A percentile compares a stretch with the other conserved stretches of the same genome.
phyloP scores from a whole-genome alignment of 2,797 vertebrate species.

The Selene dorsalis region DNA sequence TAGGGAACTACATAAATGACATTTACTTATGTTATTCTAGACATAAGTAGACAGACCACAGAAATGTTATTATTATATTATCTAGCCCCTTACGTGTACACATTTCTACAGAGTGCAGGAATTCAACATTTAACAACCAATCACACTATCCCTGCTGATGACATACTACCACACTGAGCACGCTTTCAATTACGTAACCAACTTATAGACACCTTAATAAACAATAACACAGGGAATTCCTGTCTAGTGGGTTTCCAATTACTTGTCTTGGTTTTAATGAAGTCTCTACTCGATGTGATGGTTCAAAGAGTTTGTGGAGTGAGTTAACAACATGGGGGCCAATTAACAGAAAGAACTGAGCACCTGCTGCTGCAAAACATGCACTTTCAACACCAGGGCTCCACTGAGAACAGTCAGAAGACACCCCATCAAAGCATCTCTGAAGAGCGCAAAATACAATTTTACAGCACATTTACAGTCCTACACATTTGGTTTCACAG shows the following conservation, averaged over 20 bases:
- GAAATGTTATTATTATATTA: background rate
- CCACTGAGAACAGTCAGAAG: constrained; percentile 53
- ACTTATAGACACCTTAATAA: constrained; percentile 61
- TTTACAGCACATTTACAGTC: constrained; percentile 64
- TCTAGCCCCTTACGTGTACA: background rate
- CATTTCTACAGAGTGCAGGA: background rate
- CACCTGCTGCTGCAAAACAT: constrained; percentile 73
- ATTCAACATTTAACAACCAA: constrained; percentile 4
- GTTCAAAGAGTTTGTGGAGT: constrained; percentile 67
- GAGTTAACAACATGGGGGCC: constrained; percentile 75
- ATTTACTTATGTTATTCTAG: background rate
- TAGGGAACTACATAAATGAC: background rate
- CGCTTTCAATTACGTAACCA: constrained; percentile 50
- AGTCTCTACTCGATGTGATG: constrained; percentile 56
- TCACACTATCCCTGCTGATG: background rate
- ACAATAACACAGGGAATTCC: constrained; percentile 51
- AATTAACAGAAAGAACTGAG: constrained; percentile 77
- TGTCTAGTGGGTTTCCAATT: constrained; percentile 65
- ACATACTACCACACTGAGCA: background rate
- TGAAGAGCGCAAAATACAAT: constrained; percentile 59
- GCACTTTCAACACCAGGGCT: constrained; percentile 65
- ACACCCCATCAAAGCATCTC: constrained; percentile 61
- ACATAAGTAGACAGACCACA: background rate
- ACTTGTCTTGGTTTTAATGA: constrained; percentile 73
- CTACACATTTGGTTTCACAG: constrained; percentile 33